Evolutionary conservation across 1,140 invertebrate species (phyloP), one percentile per base, ranked within the genome.

Genomic region (Grapholita molesta): DNA sequence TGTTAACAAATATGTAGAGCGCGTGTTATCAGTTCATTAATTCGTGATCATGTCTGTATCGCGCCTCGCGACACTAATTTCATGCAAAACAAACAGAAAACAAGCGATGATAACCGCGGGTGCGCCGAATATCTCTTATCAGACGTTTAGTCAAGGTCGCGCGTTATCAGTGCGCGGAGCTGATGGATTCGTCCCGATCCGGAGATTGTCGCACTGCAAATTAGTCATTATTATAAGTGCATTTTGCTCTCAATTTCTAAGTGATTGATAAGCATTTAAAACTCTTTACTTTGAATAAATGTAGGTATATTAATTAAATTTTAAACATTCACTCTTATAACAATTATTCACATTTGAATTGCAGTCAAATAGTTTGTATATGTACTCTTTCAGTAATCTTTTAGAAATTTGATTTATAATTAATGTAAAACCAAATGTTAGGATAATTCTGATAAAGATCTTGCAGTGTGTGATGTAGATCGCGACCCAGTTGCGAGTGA

Each of bases 401-500:
- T 3, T 55, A 6, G 24, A 6, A 55, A 55, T 3, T 4, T 57
- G n/a, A 21, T 57, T 21, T 57, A 4, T 9, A 25, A 52, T 5
- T 15, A 15, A 52, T 52, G 2, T 52, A 18, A 52, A 61, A 18
- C 15, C 25, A 25, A 61, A 28, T 30, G 55, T 61, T 61, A 61
- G 55, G 55, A 61, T 61, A 32, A 61, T 25, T 61, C 64, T 1
- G 64, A 82, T 76, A 77, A 76, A 73, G 79, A 82, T 84, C 77
- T 84, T 79, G 76, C 77, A 72, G 75, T 75, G 77, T 76, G 81
- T 82, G 85, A 90, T 89, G 83, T 90, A 80, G 88, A 88, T 84
- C 87, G 83, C 89, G 89, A 85, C 89, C 89, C 81, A 91, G 82
- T 89, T 91, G 82, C 77, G 82, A 79, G 85, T 87, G 84, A 88